Base-by-base conservation (phyloP, 2,888 invertebrate genomes). In the Drosophila ustulata region DNA sequence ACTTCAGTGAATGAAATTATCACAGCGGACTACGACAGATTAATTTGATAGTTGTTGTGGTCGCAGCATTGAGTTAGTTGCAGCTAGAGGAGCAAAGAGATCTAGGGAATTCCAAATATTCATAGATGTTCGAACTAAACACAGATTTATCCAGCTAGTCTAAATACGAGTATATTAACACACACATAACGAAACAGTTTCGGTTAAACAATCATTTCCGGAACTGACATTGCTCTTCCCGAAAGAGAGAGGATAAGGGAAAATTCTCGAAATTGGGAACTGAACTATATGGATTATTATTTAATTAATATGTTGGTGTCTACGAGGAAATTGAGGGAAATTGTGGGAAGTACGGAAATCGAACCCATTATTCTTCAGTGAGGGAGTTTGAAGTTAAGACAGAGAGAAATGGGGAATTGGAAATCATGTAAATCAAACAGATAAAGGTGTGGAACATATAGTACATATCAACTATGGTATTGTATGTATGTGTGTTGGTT, bases 91-190 rank as follows among this genome's bases (percentile, higher is more conserved):
- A 4, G 9, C 25, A 13, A 18, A 26, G 32, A 41, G 8, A 39
- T 68, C 39, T 41, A 72, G 18, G 53, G n/a, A 51, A 32, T 39
- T 9, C 39, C 13, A 13, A 39, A 6, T 13, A 4, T 13, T 51
- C 41, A 56, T 23, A 52, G 13, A 13, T 43, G 39, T 45, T 46
- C 34, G 34, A 41, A 28, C 67, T 71, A 55, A 62, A 62, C 61
- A 75, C 64, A 65, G 34, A 61, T 41, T 67, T 67, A 75, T 47
- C 43, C 32, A 61, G 41, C 63, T 62, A 58, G 6, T 39, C 13
- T 68, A 41, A 56, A 37, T 51, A 61, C 59, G 34, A 37, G 39
- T 41, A 45, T 39, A 63, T 11, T 18, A 43, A 50, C 37, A 75
- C 66, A 75, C 25, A 58, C 9, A 58, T 56, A 66, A 57, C 43